These are phyloP conservation scores for Drosophila neoperkinsi DNA, from an alignment of 2,888 invertebrate species.

Conservation along the genomic window DNA sequence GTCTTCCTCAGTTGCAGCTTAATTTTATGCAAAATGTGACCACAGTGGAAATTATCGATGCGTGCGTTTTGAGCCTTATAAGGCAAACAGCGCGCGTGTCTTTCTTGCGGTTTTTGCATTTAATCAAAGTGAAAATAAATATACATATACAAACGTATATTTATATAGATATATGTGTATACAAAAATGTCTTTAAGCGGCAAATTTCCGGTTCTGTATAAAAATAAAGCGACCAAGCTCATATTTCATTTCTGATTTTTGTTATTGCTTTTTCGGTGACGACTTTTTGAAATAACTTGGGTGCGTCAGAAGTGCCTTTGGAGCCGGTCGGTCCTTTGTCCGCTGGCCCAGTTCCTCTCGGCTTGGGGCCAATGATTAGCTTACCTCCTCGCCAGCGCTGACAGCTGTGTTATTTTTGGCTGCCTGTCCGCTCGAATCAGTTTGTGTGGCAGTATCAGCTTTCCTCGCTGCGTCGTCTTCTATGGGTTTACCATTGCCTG, in stretches of 20 bases:
- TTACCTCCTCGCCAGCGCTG: constrained; percentile 67
- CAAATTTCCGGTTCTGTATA: constrained; percentile 76
- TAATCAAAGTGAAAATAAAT: constrained; percentile 78
- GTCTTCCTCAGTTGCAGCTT: constrained; percentile 44
- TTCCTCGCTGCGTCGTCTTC: constrained; percentile 35
- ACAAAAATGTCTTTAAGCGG: constrained; percentile 41
- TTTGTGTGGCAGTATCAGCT: constrained; percentile 55
- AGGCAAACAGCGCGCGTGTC: constrained; percentile 68
- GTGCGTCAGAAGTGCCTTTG: constrained; percentile 44
- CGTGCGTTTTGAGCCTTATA: constrained; percentile 57
- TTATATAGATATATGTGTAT: constrained; percentile 45
- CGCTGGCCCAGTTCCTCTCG: constrained; percentile 48
- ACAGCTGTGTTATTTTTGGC: constrained; percentile 69
- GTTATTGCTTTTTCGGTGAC: neutral
- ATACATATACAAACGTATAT: neutral
- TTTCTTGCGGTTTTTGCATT: constrained; percentile 68
- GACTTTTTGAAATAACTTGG: constrained; percentile 21
- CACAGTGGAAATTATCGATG: constrained; percentile 36
- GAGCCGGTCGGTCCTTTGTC: constrained; percentile 36
- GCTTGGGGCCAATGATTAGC: constrained; percentile 22
- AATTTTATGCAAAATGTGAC: constrained; percentile 67
- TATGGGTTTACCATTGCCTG: constrained; percentile 66
- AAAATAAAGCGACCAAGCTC: constrained; percentile 59
- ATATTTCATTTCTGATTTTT: constrained; percentile 43
- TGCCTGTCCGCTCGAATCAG: constrained; percentile 56